These are phyloP conservation scores for Cephalopachus bancanus DNA, from an alignment of 2,797 vertebrate genomes.

Conservation along the genomic window DNA sequence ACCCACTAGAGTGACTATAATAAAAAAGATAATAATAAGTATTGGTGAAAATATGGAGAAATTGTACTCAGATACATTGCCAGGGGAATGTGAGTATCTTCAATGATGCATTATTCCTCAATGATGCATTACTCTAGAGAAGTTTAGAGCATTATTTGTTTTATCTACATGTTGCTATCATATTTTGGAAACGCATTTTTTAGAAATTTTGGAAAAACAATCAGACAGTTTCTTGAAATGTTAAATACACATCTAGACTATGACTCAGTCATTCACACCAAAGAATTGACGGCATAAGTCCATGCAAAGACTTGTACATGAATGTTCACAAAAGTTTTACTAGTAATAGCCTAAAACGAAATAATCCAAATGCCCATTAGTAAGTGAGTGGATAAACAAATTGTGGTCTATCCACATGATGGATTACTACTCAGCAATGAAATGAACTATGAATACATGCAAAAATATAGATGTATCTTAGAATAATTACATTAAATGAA, in stretches of 20 bases:
- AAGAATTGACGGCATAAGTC: not conserved
- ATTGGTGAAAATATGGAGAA: not conserved
- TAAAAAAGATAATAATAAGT: slow-evolving; percentile 5
- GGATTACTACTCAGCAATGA: slow-evolving; percentile 24
- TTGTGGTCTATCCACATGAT: not conserved
- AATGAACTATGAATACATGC: not conserved
- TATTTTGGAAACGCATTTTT: no score
- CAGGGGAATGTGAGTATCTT: not conserved
- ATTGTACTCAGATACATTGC: not conserved
- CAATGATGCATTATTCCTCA: no score
- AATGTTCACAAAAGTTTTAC: not conserved
- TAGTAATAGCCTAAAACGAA: not conserved
- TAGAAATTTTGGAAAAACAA: not conserved
- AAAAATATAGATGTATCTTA: not conserved
- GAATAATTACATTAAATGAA: not conserved
- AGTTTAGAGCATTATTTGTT: no score
- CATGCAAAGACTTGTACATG: not conserved
- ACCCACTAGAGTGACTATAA: not conserved
- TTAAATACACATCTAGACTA: slow-evolving; percentile 17
- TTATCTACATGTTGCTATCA: no score
- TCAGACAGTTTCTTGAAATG: not conserved
- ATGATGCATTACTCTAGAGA: no score
- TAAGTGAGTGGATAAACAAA: not conserved
- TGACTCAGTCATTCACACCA: not conserved
- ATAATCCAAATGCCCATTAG: not conserved